Evolutionary conservation across 2,797 vertebrate species (phyloP).

Genomic region (Sardinella longiceps): DNA sequence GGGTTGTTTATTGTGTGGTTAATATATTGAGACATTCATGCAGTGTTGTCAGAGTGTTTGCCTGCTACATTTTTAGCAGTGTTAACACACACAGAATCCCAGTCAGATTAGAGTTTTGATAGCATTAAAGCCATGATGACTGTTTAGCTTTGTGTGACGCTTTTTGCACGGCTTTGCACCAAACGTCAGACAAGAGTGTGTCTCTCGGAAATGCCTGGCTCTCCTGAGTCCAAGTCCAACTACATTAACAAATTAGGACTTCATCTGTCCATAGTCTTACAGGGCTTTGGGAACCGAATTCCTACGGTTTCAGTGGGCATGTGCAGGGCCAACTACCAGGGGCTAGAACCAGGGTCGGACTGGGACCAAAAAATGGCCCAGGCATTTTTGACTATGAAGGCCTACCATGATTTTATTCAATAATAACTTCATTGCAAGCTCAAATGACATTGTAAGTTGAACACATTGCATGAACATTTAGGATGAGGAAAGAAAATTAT

Average conservation of each 20-base stretch:
- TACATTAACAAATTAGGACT: conserved; percentile 48
- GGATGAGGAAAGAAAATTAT: no score
- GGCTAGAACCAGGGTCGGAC: no score
- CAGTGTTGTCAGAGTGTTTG: conserved; percentile 77
- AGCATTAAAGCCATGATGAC: conserved; percentile 68
- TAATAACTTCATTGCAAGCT: no score
- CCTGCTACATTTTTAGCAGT: conserved; percentile 71
- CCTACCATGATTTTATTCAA: no score
- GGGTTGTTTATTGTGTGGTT: conserved; percentile 79
- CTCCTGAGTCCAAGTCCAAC: conserved; percentile 53
- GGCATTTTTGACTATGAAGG: no score
- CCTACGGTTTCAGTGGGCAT: background rate
- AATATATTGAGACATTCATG: conserved; percentile 79
- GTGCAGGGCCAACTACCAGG: background rate
- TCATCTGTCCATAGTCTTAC: conserved; percentile 37
- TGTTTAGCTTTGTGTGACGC: conserved; percentile 64
- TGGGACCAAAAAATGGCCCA: no score
- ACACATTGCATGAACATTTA: no score
- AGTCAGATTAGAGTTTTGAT: conserved; percentile 77
- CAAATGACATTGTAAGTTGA: no score
- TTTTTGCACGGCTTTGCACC: conserved; percentile 49
- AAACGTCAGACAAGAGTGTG: conserved; percentile 47
- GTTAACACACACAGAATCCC: conserved; percentile 80
- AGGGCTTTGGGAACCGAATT: background rate
- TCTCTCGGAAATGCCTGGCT: conserved; percentile 44